These are phyloP conservation scores for Molossus alvarezi DNA, from an alignment of 2,797 vertebrate genomes.

Conservation along the genomic window DNA sequence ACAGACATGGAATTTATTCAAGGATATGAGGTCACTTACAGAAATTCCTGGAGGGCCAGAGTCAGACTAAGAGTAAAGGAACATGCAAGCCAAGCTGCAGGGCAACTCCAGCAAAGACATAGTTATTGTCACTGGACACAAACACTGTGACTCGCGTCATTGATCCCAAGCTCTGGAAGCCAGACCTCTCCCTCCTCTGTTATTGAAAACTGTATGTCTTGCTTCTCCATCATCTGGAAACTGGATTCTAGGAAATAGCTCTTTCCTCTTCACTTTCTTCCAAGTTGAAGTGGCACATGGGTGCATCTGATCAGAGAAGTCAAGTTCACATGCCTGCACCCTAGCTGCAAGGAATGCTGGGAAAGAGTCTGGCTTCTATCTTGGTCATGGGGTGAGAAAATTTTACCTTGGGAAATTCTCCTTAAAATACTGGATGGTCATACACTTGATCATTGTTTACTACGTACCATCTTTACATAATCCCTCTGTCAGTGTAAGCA, in stretches of 20 bases:
- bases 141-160: fast-evolving
- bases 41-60: not conserved
- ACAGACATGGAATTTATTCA: not conserved
- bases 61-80: not conserved
- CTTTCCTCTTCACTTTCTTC: conserved; percentile 18
- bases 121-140: not conserved
- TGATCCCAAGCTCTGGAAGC: not conserved
- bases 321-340: not conserved
- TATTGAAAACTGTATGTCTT: not conserved
- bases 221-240: not conserved
- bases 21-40: not conserved
- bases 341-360: not conserved
- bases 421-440: not conserved
- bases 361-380: not conserved
- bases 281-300: not conserved
- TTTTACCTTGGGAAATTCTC: not conserved
- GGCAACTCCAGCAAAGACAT: not conserved
- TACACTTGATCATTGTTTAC: not conserved
- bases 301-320: not conserved
- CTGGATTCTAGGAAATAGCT: not conserved
- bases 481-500: not conserved
- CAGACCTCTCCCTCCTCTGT: not conserved
- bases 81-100: not conserved
- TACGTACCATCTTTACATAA: not conserved
- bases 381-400: not conserved